These are phyloP conservation scores for Heterocephalus glaber DNA, from an alignment of 2,113 vertebrate species.

Conservation along the genomic window DNA sequence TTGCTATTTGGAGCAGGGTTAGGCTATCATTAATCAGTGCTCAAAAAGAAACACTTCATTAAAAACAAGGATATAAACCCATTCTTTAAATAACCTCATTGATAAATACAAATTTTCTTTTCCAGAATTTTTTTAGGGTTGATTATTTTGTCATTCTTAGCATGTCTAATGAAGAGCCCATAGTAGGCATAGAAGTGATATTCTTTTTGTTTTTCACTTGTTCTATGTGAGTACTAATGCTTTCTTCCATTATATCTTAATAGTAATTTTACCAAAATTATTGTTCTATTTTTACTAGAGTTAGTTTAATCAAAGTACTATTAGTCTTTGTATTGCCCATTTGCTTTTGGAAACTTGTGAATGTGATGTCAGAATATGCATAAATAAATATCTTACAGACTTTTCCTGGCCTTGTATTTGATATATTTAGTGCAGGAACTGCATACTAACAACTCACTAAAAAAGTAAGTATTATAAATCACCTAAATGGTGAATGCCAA, in stretches of 20 bases:
- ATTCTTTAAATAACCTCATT: neutral
- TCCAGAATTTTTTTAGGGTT: neutral
- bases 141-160: neutral
- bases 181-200: neutral
- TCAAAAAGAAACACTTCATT: neutral
- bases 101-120: neutral
- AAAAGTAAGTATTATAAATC: neutral
- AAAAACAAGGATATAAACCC: neutral
- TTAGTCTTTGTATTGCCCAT: slow-evolving; percentile 58
- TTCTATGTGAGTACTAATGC: neutral
- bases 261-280: neutral
- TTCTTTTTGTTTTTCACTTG: neutral
- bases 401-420: neutral
- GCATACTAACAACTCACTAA: slow-evolving; percentile 13
- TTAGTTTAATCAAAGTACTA: slow-evolving; percentile 29
- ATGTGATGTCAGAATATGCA: slow-evolving; percentile 56
- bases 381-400: slow-evolving; percentile 1
- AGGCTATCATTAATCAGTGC: neutral
- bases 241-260: neutral
- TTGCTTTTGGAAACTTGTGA: slow-evolving; percentile 43
- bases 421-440: neutral
- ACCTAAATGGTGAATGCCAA: neutral
- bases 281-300: neutral
- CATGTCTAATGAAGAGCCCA: neutral
- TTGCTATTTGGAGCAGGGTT: neutral